Base-by-base conservation (phyloP, 2,797 vertebrate species). In the Lagodon rhomboides region DNA sequence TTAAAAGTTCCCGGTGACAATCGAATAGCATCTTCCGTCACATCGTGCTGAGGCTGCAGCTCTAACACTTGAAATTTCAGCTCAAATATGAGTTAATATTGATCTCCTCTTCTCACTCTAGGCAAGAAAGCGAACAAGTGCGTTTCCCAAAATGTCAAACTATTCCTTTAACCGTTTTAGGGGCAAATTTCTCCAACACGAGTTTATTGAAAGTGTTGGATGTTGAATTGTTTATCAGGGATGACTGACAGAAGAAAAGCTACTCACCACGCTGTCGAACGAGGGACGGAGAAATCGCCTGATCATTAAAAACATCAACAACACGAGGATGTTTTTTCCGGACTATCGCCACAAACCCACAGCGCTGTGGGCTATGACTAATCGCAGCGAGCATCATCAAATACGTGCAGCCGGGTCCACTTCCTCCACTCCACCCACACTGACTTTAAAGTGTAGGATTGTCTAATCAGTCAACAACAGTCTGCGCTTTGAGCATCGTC, bases 401-500 rank as follows among this genome's bases (percentile, higher is more conserved):
- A 56, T 47, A 44, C 69, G 73, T 47, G 54, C 75, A 3, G 25
- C 44, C 16, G 3, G 9, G 8, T 61, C 44, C 47, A 67, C 53
- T 23, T 64, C 23, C 22, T 74, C 23, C 20, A 49, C 55, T 56
- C 72, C 68, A 25, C 62, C 69, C 62, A 62, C 86, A 68, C 77
- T 6, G 55, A 73, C 9, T 55, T 54, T 2, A 67, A 67, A 67
- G 70, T 44, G 67, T 49, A 77, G 68, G 59, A 56, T 68, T 77
- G 75, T 84, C 77, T 59, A 50, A 65, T 78, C 77, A 77, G 80
- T 81, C 77, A 79, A 51, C 53, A 47, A 50, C 59, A 56, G 74
- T 75, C 78, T 84, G 78, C 75, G 38, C 63, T 78, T 62, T 68
- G 50, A 79, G 80, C 59, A 53, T 84, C 38, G 20, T 77, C 72